Conservation (phyloP, 2,888 invertebrate genomes). For the Mesochorus sp. region DNA sequence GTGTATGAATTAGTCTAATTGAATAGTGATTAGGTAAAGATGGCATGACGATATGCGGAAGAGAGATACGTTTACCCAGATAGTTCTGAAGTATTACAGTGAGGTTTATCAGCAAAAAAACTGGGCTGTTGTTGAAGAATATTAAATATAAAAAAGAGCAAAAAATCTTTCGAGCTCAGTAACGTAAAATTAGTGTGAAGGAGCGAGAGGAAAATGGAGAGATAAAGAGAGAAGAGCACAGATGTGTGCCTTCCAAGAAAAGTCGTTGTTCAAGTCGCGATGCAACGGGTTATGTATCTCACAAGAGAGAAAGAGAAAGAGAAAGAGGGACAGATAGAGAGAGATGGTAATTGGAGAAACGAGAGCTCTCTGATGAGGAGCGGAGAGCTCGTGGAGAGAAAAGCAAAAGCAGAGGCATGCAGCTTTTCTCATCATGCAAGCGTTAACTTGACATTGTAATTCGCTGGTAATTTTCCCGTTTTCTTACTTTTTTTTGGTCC, state of each 20-base stretch:
- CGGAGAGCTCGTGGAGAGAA: constrained; percentile 36
- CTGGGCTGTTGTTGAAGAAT: constrained; percentile 9
- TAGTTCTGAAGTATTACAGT: background rate
- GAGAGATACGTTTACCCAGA: background rate
- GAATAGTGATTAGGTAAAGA: background rate
- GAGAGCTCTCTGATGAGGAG: constrained; percentile 54
- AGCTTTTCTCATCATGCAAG: constrained; percentile 43
- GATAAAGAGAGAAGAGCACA: constrained; percentile 13
- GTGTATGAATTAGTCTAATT: background rate
- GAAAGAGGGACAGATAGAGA: background rate
- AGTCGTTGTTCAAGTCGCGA: constrained; percentile 54
- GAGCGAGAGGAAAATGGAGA: background rate
- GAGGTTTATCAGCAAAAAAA: constrained; percentile 28
- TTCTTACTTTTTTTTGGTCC: constrained; percentile 4
- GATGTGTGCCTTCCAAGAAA: constrained; percentile 56
- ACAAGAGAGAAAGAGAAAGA: constrained; percentile 16
- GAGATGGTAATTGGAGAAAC: constrained; percentile 54
- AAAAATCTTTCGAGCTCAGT: constrained; percentile 3
- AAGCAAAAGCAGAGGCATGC: constrained; percentile 27
- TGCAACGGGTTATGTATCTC: constrained; percentile 34
- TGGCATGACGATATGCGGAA: constrained; percentile 12
- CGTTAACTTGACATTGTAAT: constrained; percentile 32
- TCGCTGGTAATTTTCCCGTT: constrained; percentile 38
- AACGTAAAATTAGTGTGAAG: constrained; percentile 23
- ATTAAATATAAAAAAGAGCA: constrained; percentile 19